Base-by-base conservation (phyloP, 2,888 invertebrate species). In the Ophion ellenae region DNA sequence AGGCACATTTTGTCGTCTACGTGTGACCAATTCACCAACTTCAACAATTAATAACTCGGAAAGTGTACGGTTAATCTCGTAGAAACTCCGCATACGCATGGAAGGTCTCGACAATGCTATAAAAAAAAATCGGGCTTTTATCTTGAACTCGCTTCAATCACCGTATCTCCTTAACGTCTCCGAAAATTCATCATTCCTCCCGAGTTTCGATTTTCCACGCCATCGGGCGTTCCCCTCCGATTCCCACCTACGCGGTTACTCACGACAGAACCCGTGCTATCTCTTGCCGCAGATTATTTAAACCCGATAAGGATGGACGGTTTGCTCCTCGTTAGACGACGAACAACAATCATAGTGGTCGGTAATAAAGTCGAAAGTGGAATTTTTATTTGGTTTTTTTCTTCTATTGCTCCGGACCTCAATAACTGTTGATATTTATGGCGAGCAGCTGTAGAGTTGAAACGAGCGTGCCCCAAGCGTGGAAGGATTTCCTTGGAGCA, bases 351-450 rank as follows among this genome's bases (percentile, higher is more conserved):
- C 63, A 76, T 70, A 17, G 70, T 63, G 20, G 59, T 40, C 40
- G 17, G 7, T 28, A 61, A 64, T 71, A 40, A 82, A 83, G 78
- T 63, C 24, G 73, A 73, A 66, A 57, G 61, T 67, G 66, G 78
- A 83, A 74, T 83, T 63, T 73, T 67, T 67, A 69, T 75, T 80
- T 59, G 17, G 17, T 10, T 45, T 47, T 66, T 66, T 36, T 45
- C 32, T 74, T 63, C 36, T 73, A 20, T 63, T 61, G 14, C 10
- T 45, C 17, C 7, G 61, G 70, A 36, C 66, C 59, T 76, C 82
- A 75, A 80, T 85, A 83, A 79, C 82, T 79, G 76, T 76, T 80
- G 85, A 83, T 79, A 82, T 85, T 85, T 85, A 79, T 82, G 85
- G 79, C 53, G 79, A 79, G 75, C 85, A 85, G 82, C 82, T 85